Evolutionary conservation across 2,888 invertebrate genomes (phyloP), one percentile per base, ranked within the genome.

Genomic region (Cremastinae sp.): DNA sequence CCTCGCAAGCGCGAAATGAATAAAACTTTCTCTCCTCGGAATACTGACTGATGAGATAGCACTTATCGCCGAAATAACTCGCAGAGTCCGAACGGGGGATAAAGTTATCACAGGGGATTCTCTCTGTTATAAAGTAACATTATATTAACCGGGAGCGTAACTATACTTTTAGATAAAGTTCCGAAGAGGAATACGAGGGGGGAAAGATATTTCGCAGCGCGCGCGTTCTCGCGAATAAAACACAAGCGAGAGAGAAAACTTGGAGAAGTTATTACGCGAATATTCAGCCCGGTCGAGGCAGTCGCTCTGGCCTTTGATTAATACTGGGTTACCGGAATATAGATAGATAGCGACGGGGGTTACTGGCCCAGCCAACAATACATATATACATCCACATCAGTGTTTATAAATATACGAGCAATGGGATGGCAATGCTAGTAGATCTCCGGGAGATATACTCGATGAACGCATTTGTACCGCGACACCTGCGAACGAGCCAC

Each of bases 401-500:
- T 45, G 20, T 12, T n/a, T 68, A 68, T 18, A 18, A 51, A 53
- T 69, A 61, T 58, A n/a, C n/a, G n/a, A n/a, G 28, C 64, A 49
- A 38, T 64, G 47, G 36, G 58, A 86, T 84, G 83, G 70, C 81
- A 82, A 84, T 84, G 84, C 47, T 84, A 84, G 86, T 85, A 87
- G 87, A 86, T 86, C 82, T 82, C 75, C 75, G 69, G 78, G 62
- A 84, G 87, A n/a, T n/a, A 86, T 82, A 87, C 81, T 73, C 56
- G 74, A 79, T 78, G 69, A 81, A 73, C 80, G 82, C 84, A 86
- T 87, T 87, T 87, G 86, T 87, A 82, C 81, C 65, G 83, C 82
- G 85, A 86, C 87, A 87, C 87, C 88, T 87, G 87, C 86, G 82
- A 82, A 82, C 83, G 80, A 82, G 68, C 58, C 43, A 38, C 43